Evolutionary conservation across 2,888 invertebrate species (phyloP).

Genomic region (Heteromyza rotundicornis): DNA sequence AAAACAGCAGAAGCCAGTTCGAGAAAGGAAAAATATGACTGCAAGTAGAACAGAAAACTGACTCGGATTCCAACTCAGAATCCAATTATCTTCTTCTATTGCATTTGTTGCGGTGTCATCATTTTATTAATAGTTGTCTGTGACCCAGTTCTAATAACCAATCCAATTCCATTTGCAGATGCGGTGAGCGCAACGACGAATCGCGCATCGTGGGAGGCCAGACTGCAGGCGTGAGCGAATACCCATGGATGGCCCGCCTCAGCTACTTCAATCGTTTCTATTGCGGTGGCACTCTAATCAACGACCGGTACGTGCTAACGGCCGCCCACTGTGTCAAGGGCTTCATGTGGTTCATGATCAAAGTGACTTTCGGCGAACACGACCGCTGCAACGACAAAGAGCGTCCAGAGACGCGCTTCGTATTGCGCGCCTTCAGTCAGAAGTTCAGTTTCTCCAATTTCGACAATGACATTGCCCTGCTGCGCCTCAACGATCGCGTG

Average conservation of each 20-base stretch:
- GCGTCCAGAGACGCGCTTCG: conserved; percentile 79
- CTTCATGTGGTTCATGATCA: conserved; percentile 93
- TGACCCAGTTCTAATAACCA: too few species aligned
- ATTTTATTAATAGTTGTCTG: too few species aligned
- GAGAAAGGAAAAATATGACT: too few species aligned
- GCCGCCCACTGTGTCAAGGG: conserved; percentile 92
- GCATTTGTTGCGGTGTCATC: background rate
- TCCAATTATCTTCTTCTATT: too few species aligned
- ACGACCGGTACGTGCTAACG: conserved; percentile 84
- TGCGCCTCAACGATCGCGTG: conserved; percentile 81
- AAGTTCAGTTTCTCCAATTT: conserved; percentile 86
- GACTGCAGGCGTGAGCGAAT: conserved; percentile 78
- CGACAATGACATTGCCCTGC: conserved; percentile 85
- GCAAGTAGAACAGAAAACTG: too few species aligned
- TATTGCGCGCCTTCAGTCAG: conserved; percentile 76
- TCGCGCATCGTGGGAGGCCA: conserved; percentile 83
- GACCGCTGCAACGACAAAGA: conserved; percentile 78
- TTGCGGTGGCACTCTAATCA: conserved; percentile 87
- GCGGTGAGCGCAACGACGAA: conserved; percentile 82
- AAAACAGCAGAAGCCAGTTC: too few species aligned
- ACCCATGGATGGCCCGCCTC: conserved; percentile 88
- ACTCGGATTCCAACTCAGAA: too few species aligned
- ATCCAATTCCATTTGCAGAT: conserved; percentile 64
- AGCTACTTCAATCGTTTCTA: conserved; percentile 89
- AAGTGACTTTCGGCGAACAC: conserved; percentile 86